A percentile compares a stretch with the other conserved stretches of the same genome.
phyloP scores from a whole-genome alignment of 2,113 vertebrate genomes.

The Otus sunia region DNA sequence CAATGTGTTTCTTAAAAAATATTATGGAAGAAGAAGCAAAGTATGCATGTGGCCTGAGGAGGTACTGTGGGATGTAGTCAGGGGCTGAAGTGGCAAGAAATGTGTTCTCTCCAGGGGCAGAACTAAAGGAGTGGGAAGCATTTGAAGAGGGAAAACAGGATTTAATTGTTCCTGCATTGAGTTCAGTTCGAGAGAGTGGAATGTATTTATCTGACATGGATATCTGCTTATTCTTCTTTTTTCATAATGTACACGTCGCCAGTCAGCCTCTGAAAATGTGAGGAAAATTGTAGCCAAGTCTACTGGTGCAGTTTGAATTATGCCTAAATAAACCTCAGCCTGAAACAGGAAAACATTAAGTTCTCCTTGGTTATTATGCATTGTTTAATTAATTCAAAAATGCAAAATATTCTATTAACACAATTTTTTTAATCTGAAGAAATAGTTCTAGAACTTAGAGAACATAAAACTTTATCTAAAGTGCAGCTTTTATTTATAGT shows the following conservation, averaged over 20 bases:
- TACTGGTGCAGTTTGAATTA: conserved; percentile 18
- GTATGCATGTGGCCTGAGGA: neutral
- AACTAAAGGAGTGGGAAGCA: neutral
- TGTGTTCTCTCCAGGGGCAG: neutral
- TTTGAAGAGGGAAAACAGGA: neutral
- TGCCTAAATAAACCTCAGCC: neutral
- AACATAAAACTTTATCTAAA: neutral
- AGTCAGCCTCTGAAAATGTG: conserved; percentile 11
- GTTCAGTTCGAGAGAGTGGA: conserved; percentile 39
- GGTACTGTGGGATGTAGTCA: neutral
- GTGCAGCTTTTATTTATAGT: neutral
- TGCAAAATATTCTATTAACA: neutral
- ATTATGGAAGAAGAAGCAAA: neutral
- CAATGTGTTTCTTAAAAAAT: neutral
- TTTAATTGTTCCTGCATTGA: conserved; percentile 12
- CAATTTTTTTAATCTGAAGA: neutral
- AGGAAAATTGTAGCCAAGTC: conserved; percentile 12
- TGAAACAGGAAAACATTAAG: neutral
- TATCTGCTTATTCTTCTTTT: conserved; percentile 52
- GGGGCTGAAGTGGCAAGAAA: neutral
- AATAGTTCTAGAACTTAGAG: neutral
- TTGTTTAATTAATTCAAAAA: conserved; percentile 38
- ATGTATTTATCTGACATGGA: conserved; percentile 32
- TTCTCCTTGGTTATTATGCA: neutral
- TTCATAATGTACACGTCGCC: neutral